These are phyloP conservation scores for Oasisia sp. DNA, from an alignment of 2,888 invertebrate species.

Conservation along the genomic window DNA sequence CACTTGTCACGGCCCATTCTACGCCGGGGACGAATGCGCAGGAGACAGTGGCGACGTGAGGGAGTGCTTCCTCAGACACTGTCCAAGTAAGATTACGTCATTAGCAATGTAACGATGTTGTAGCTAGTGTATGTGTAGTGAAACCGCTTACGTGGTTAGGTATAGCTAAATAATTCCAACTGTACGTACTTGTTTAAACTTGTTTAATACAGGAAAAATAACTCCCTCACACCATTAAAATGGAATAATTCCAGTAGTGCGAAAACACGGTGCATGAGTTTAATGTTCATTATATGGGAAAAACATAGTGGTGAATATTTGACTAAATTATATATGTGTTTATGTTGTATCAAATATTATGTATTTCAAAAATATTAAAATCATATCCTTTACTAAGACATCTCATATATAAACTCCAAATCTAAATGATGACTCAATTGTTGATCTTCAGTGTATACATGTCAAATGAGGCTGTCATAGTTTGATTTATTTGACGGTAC, in stretches of 20 bases:
- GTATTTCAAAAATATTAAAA: neutral
- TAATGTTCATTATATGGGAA: neutral
- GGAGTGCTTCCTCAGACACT: slow-evolving; percentile 23
- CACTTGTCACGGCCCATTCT: slow-evolving; percentile 18
- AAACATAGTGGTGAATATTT: neutral
- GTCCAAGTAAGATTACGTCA: slow-evolving; percentile 7
- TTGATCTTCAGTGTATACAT: too few relatives aligned
- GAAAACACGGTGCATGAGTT: neutral
- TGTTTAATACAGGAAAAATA: too few relatives aligned
- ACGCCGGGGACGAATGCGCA: slow-evolving; percentile 5
- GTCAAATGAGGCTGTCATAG: too few relatives aligned
- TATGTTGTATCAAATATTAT: neutral
- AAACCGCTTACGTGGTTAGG: too few relatives aligned
- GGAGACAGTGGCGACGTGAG: neutral
- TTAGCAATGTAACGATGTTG: too few relatives aligned
- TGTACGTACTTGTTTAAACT: too few relatives aligned
- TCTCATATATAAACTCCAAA: neutral
- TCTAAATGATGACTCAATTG: too few relatives aligned
- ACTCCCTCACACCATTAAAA: neutral
- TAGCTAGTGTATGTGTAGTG: too few relatives aligned
- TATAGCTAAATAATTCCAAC: too few relatives aligned
- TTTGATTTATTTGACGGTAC: too few relatives aligned
- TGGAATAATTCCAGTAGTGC: neutral
- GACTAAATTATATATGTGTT: neutral
- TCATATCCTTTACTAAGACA: neutral